Evolutionary conservation across 53 echinoderm and acorn worm species (phyloP), one percentile per base, ranked within the genome.

Genomic region (Stichopus horrens): DNA sequence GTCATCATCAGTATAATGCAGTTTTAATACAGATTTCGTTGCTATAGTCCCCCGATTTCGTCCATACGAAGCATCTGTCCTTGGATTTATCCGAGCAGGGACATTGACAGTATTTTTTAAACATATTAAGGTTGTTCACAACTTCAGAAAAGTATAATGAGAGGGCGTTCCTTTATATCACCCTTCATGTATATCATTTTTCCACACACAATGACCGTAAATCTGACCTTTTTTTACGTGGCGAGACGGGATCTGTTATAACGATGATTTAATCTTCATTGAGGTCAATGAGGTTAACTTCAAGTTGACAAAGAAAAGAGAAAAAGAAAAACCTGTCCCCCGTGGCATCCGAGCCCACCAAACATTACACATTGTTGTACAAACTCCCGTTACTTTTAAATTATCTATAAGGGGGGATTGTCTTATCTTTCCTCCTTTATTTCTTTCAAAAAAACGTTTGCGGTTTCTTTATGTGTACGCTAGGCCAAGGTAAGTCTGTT

Each of bases 351-450:
- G 81, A 57, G 55, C 53, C 81, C 55, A 81, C 58, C 81, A 81
- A 81, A 81, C 81, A 81, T 81, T 81, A 81, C 81, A 81, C 81
- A 81, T 81, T 58, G 58, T 81, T 81, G 81, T 81, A 81, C 81
- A 81, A 81, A 81, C 81, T 81, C 16, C 53, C 13, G 81, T 81
- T 9, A 37, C 37, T 37, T 37, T 16, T 52, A 57, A n/a, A 57
- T 81, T 81, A 81, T 81, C 81, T 81, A 22, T 56, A 71, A 18
- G 37, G 37, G 37, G 37, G 81, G 14, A 81, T 81, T 56, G 81
- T 81, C 81, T 81, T 81, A 57, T 81, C 58, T 20, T n/a, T 81
- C n/a, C 5, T 37, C 2, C 37, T 37, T 37, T 37, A 37, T 2
- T 37, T 37, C 37, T 37, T 37, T 37, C 37, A 37, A 37, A 37